phyloP scores from a whole-genome alignment of 2,113 vertebrate species.

The Lipotes vexillifer region DNA sequence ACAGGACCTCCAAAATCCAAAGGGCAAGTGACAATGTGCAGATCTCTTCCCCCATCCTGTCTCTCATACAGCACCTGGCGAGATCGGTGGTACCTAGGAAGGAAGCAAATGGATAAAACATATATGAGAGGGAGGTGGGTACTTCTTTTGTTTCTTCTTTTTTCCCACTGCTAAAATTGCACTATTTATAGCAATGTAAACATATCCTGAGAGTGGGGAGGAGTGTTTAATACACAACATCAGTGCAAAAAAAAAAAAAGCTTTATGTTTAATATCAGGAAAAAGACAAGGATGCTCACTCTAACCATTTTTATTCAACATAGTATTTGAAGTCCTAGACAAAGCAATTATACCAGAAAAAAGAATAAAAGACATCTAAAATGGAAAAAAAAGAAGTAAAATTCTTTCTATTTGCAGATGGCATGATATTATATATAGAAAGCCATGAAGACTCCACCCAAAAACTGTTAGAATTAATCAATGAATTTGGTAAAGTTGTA shows the following conservation, averaged over 20 bases:
- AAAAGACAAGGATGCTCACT: background rate
- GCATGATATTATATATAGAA: no score
- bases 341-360: no score
- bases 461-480: no score
- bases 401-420: no score
- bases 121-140: background rate
- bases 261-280: background rate
- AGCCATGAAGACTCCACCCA: no score
- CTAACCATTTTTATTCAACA: no score
- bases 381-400: no score
- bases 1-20: background rate
- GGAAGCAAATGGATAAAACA: background rate
- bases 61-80: background rate
- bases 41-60: background rate
- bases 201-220: background rate
- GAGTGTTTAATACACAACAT: background rate
- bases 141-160: background rate
- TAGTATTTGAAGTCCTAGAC: no score
- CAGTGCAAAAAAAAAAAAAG: background rate
- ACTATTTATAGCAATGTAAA: conserved; percentile 39
- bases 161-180: conserved; percentile 50
- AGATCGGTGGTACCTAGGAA: background rate
- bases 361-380: no score
- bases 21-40: background rate
- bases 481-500: no score